These are phyloP conservation scores for Temnothorax curvispinosus DNA, from an alignment of 1,140 invertebrate species.

Conservation along the genomic window DNA sequence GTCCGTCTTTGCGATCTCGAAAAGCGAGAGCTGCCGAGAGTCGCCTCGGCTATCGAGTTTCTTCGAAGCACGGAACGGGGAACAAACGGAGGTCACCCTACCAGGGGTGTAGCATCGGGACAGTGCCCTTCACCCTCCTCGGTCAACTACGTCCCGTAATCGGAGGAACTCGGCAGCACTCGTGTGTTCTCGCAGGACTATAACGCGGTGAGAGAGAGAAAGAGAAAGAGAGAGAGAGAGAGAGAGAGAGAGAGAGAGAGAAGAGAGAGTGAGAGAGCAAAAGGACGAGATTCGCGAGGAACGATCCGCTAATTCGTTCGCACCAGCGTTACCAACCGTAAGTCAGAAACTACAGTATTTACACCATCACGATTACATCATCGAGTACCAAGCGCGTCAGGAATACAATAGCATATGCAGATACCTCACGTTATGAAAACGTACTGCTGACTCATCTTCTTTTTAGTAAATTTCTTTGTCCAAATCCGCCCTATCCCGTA, in stretches of 20 bases:
- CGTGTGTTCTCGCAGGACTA: conserved; percentile 61
- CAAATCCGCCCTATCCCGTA: neutral
- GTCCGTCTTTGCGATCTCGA: conserved; percentile 41
- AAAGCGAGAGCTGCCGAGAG: conserved; percentile 42
- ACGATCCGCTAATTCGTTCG: conserved; percentile 49
- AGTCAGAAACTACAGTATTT: conserved; percentile 21
- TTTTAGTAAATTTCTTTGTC: neutral
- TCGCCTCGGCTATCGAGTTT: conserved; percentile 56
- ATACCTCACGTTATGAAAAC: neutral
- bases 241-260: conserved; percentile 13
- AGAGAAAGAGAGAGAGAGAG: conserved; percentile 28
- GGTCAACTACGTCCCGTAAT: conserved; percentile 61
- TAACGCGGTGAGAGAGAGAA: conserved; percentile 26
- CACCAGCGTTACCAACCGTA: conserved; percentile 48
- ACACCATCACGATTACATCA: conserved; percentile 35
- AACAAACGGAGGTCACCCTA: conserved; percentile 66
- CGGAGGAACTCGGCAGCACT: conserved; percentile 64
- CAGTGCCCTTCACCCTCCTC: conserved; percentile 66
- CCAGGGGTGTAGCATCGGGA: conserved; percentile 62
- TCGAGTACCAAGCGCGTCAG: neutral
- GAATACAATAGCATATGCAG: conserved; percentile 5
- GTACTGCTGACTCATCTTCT: neutral
- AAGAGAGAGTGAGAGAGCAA: conserved; percentile 12
- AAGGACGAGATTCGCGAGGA: conserved; percentile 40
- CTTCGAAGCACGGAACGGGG: conserved; percentile 56